Percentiles rank a stretch among this genome's conserved stretches.
These are phyloP conservation scores for Tokudaia muenninki DNA, from an alignment of 2,797 vertebrate species.

Conservation along the genomic window DNA sequence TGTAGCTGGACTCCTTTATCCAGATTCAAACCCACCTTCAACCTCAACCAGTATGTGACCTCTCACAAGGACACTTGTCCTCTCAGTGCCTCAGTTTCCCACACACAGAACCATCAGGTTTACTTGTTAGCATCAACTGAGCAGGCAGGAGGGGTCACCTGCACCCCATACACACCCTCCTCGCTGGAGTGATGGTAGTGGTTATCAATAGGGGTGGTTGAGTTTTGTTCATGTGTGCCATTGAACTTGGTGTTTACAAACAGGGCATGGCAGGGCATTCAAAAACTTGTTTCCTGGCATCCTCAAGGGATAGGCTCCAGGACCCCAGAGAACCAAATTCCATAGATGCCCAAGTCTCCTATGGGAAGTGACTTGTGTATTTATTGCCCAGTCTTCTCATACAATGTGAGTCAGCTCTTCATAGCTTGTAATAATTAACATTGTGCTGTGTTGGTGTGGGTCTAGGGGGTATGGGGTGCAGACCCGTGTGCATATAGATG, in stretches of 20 bases:
- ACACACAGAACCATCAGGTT: rapidly evolving
- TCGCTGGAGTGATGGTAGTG: background rate
- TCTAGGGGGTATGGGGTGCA: background rate
- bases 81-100: background rate
- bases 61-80: rapidly evolving
- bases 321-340: background rate
- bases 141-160: too few relatives aligned
- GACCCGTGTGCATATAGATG: background rate
- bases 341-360: too few relatives aligned
- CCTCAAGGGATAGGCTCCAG: too few relatives aligned
- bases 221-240: background rate
- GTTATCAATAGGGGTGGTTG: rapidly evolving
- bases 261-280: rapidly evolving
- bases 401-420: background rate
- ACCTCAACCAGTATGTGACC: rapidly evolving
- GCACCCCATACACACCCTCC: rapidly evolving
- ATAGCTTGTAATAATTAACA: background rate
- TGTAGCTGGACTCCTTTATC: background rate
- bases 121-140: rapidly evolving
- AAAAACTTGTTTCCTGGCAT: background rate
- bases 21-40: background rate
- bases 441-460: background rate
- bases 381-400: background rate
- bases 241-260: background rate
- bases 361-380: background rate